phyloP scores from a whole-genome alignment of 2,888 invertebrate genomes.

The Dryobota labecula region DNA sequence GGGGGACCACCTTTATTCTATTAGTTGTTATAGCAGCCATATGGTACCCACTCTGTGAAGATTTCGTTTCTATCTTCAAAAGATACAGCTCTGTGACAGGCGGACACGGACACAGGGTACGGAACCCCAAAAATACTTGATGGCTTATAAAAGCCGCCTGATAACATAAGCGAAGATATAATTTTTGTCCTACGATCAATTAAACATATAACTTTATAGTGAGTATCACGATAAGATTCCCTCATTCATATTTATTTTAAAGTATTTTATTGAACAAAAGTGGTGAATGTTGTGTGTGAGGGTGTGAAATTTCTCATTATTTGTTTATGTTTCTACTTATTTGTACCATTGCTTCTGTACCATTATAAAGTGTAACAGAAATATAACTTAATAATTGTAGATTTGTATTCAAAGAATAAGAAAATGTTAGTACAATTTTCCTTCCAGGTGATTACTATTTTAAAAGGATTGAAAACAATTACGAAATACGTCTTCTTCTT shows the following conservation, averaged over 20 bases:
- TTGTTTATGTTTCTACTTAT: not conserved
- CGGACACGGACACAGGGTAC: not conserved
- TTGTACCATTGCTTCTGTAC: not conserved
- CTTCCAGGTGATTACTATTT: not conserved
- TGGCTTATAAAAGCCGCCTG: not conserved
- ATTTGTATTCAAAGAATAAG: not conserved
- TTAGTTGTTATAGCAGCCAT: not conserved
- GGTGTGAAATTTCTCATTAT: not conserved
- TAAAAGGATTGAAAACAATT: not conserved
- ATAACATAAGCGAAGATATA: not conserved
- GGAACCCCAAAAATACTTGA: constrained; percentile 10
- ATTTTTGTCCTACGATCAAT: constrained; percentile 11
- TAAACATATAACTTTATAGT: constrained; percentile 29
- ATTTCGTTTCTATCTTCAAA: not conserved
- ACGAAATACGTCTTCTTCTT: not conserved
- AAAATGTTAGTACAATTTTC: not conserved
- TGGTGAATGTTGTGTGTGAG: not conserved
- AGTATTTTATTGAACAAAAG: constrained; percentile 12
- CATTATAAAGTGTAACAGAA: not conserved
- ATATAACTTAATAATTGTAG: not conserved
- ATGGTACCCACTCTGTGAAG: not conserved
- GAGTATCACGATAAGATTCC: constrained; percentile 16
- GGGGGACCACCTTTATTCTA: not conserved
- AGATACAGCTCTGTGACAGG: not conserved
- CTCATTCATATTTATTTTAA: constrained; percentile 10